Evolutionary conservation across 2,797 vertebrate species (phyloP), one percentile per base, ranked within the genome.

Genomic region (Erithacus rubecula): DNA sequence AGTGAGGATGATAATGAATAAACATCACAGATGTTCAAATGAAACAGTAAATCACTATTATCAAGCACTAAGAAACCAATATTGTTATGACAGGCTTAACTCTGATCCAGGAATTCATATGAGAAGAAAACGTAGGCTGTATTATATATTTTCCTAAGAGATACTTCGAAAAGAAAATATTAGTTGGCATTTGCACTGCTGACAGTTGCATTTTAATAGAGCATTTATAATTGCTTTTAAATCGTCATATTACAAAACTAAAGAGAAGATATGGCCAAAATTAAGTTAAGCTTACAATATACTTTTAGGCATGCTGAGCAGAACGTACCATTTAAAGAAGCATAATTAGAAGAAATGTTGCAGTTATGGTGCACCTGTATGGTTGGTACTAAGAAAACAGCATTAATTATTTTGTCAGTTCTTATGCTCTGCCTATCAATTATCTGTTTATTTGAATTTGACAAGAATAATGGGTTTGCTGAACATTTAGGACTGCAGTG

Each of bases 41-140:
- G 63, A 94, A 96, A 79, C 41, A 76, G 74, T 49, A 94, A 92
- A 93, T 86, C 44, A 78, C 69, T 91, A 78, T 72, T 87, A 93
- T 49, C 87, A 95, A 87, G 53, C 29, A 75, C 56, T 65, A 87
- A 77, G 83, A 94, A 93, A 88, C 27, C 65, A 70, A 51, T 6
- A 13, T 30, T 86, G 59, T 86, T 86, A 84, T 83, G 70, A 88
- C 46, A 91, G 27, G 47, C 55, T 94, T 90, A 94, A 86, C 59
- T 83, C 43, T 88, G 62, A 94, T 86, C 44, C 52, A 79, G 46
- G 44, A 93, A 93, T 83, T 86, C 65, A 55, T 51, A 53, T 5
- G 27, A 91, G 63, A 75, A 51, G 53, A 88, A 94, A 91, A 78
- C 0, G 0, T 75, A 71, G 55, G 51, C 29, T 3, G 0, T 67